Evolutionary conservation across 2,888 invertebrate species (phyloP), one percentile per base, ranked within the genome.

Genomic region (Aphodius granarius): DNA sequence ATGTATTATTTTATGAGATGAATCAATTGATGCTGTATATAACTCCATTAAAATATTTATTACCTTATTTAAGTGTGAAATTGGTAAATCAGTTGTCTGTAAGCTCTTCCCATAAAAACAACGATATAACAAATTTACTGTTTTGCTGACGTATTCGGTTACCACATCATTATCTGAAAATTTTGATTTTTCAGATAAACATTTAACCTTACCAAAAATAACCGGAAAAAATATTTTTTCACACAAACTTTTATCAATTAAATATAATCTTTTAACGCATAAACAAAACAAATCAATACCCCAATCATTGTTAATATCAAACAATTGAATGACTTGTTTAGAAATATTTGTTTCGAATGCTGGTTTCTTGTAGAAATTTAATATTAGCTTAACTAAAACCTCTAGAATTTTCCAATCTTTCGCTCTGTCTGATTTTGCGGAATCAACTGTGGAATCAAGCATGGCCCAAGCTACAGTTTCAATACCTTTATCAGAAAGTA

Each of bases 331-430:
- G 17, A 92, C 81, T 85, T 92, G 91, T 66, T 84, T 81, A 80
- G 88, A 88, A 74, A 91, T 89, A 79, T 89, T 90, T 66, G 81
- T 80, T n/a, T 91, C 86, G 84, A 92, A 93, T 73, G 89, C 87
- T 63, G 85, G 84, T 43, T 88, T 86, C 68, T 90, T 90, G 80
- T 91, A 89, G 79, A 88, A 89, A 23, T 88, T 88, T 75, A 91
- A 86, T 75, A 94, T 88, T 75, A 95, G 88, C 86, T 90, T 91
- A 71, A 91, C 91, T 76, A 94, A 89, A 80, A 91, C 88, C 75
- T 93, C 91, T 81, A 93, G 88, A 84, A 91, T 91, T 81, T 90
- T 89, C 94, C 94, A 94, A 81, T 92, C 91, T 80, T 87, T 87
- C 0, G 91, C 90, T 17, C 88, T 87, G 80, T 93, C 86, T 43